phyloP scores from a whole-genome alignment of 2,113 vertebrate species.

The Pseudorasbora parva region DNA sequence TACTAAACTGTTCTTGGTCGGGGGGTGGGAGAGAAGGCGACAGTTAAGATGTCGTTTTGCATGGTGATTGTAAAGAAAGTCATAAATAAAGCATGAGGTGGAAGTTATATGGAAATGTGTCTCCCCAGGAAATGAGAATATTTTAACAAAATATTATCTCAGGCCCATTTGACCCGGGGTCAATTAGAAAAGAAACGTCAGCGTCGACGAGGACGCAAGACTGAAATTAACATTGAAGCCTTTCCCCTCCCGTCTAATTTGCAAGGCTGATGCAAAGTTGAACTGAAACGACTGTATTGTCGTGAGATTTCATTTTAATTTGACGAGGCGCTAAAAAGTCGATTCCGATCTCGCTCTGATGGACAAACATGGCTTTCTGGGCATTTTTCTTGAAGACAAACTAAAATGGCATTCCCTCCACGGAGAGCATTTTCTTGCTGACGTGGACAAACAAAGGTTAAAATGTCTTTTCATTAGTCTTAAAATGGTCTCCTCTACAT shows the following conservation, averaged over 20 bases:
- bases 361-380: slow-evolving; percentile 7
- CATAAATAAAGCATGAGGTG: slow-evolving; percentile 79
- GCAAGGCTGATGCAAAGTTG: slow-evolving; percentile 60
- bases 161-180: slow-evolving; percentile 73
- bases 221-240: slow-evolving; percentile 61
- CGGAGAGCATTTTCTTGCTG: neutral
- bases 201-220: slow-evolving; percentile 52
- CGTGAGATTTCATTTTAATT: slow-evolving; percentile 56
- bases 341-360: slow-evolving; percentile 32
- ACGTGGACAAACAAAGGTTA: slow-evolving; percentile 20
- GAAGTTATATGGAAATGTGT: slow-evolving; percentile 77
- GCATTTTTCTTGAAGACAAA: slow-evolving; percentile 22
- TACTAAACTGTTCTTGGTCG: slow-evolving; percentile 78
- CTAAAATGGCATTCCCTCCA: neutral
- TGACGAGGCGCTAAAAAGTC: slow-evolving; percentile 44
- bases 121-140: slow-evolving; percentile 75
- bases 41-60: slow-evolving; percentile 76
- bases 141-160: slow-evolving; percentile 81
- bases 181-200: slow-evolving; percentile 76
- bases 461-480: neutral
- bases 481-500: slow-evolving; percentile 21
- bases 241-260: slow-evolving; percentile 58
- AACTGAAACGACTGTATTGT: slow-evolving; percentile 64
- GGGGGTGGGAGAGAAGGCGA: slow-evolving; percentile 55
- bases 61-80: slow-evolving; percentile 76